Evolutionary conservation across 2,113 vertebrate genomes (phyloP), one percentile per base, ranked within the genome.

Genomic region (human): DNA sequence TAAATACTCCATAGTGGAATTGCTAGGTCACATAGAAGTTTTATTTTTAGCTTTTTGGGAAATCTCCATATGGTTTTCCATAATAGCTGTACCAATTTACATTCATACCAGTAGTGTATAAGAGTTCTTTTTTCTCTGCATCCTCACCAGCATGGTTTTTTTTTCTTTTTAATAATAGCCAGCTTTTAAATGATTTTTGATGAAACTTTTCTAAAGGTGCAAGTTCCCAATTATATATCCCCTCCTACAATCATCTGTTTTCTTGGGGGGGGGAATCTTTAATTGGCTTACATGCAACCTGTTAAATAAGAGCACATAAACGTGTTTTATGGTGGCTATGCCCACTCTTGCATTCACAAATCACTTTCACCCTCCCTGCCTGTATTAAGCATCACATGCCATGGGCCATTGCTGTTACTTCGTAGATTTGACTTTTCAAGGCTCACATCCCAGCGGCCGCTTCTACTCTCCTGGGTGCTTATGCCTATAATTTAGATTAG

Each of bases 351-450:
- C 94, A 78, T 61, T 96, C 87, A 83, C 80, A 96, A 68, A 85
- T 97, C 94, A 97, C 80, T 93, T 85, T 96, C 76, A 95, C 0
- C 0, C 70, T 93, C 80, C 52, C 90, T 82, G 90, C 55, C 96
- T 78, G 50, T 45, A 85, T 92, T 81, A 96, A 95, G 72, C 66
- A 89, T 93, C 90, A 93, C 64, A 87, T 40, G 87, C 73, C 50
- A 43, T 16, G 70, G 89, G 83, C 84, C 92, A 94, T 88, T 95
- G 94, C 95, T 95, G 90, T 96, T 92, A 93, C 79, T 97, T 98
- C 93, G 92, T 92, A 84, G 94, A 96, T 96, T 85, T 96, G 95
- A 90, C 93, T 96, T 90, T 97, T 98, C 84, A 94, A 95, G 94
- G 80, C 94, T 98, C 90, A 93, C 38, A 73, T 76, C 50, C 79